phyloP scores from a whole-genome alignment of 1,140 invertebrate genomes.

The Hestina assimilis region DNA sequence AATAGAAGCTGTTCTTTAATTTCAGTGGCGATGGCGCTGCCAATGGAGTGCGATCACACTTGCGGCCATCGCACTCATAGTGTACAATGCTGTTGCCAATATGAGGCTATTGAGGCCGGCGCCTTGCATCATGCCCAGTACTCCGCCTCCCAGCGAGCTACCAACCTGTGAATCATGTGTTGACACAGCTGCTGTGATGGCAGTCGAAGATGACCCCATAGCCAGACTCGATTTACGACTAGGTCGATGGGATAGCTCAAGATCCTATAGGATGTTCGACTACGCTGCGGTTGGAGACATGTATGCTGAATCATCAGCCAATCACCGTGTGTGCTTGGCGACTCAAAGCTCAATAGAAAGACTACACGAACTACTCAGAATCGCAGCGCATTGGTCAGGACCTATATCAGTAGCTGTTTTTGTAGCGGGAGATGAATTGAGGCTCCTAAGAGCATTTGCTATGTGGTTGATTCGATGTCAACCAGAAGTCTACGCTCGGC shows the following conservation, averaged over 20 bases:
- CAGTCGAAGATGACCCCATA: constrained; percentile 72
- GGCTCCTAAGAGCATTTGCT: constrained; percentile 84
- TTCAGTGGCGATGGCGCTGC: constrained; percentile 80
- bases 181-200: constrained; percentile 46
- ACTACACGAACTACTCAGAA: constrained; percentile 86
- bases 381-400: constrained; percentile 90
- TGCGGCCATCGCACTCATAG: constrained; percentile 81
- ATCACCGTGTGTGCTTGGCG: constrained; percentile 85
- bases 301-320: constrained; percentile 79
- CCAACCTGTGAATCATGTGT: constrained; percentile 64
- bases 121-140: constrained; percentile 44
- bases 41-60: constrained; percentile 84
- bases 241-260: constrained; percentile 85
- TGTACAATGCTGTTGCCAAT: constrained; percentile 85
- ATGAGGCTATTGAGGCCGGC: constrained; percentile 80
- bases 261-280: constrained; percentile 86
- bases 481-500: constrained; percentile 79
- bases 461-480: constrained; percentile 88
- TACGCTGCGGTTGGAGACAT: constrained; percentile 83
- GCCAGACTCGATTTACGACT: constrained; percentile 81
- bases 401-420: constrained; percentile 92
- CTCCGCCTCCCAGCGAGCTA: constrained; percentile 38
- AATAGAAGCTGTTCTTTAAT: constrained; percentile 6
- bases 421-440: constrained; percentile 86
- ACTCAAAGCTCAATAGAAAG: constrained; percentile 92